Evolutionary conservation across 2,888 invertebrate genomes (phyloP), one percentile per base, ranked within the genome.

Genomic region (Cremastinae sp.): DNA sequence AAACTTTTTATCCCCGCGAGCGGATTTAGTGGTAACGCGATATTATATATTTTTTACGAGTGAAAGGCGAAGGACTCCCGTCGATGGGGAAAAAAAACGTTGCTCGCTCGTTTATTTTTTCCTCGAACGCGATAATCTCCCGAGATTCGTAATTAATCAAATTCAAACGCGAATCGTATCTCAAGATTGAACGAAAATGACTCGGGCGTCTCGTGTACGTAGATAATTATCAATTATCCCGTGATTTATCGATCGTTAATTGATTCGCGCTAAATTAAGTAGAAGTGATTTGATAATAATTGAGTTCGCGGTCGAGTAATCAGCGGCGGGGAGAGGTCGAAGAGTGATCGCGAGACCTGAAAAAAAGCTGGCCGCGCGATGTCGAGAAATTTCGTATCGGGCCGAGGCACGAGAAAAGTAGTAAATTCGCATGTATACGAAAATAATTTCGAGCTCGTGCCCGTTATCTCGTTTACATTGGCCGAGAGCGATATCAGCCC

Each of bases 391-490:
- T 28, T 28, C 28, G 28, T 28, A 28, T 28, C 28, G 5, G 28
- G 28, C 2, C 2, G 5, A 28, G 28, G 28, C 28, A 28, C 28
- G 28, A 28, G 28, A 28, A 28, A 28, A 28, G 28, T 28, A 28
- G 47, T 18, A 28, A 47, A 65, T 45, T 54, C 49, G 58, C 41
- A n/a, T 16, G 22, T 8, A 68, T n/a, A 28, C 28, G 28, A 28
- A 28, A 28, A 70, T 53, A 53, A 70, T 70, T 70, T 53, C 51
- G 38, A 28, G 28, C 12, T 8, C 16, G 16, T 53, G 16, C 59
- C 20, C 18, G 41, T 43, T 69, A 76, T 73, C 68, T 73, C 76
- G 69, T 76, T 69, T 69, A 76, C 73, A 76, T 69, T 73, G 68
- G 53, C 28, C 38, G 36, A 28, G 58, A 58, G 64, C 64, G 43